Base-by-base conservation (phyloP, 2,113 vertebrate genomes). In the Corythaeola cristata region DNA sequence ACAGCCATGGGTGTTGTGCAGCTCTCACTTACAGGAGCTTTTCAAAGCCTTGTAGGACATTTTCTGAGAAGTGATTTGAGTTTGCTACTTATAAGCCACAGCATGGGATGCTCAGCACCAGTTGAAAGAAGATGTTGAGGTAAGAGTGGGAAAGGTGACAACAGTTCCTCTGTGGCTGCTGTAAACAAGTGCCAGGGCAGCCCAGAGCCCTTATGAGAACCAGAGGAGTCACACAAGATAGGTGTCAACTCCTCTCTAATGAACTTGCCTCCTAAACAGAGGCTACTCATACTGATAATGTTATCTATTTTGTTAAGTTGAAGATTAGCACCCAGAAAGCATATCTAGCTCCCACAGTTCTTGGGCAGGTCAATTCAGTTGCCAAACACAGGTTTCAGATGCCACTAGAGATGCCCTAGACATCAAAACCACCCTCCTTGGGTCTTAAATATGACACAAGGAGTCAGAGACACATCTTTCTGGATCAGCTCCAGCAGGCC, bases 271-370 rank as follows among this genome's bases (percentile, higher is more conserved):
- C 9, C 22, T 60, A 67, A 86, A 84, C 2, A 87, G 12, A 68
- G 8, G 15, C 6, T 11, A 55, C 13, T 53, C 67, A n/a, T 0
- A 5, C 11, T 27, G 37, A 41, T 47, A 41, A 59, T 1, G 1
- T 87, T 62, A 33, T 41, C 41, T 53, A 11, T 45, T 60, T 24
- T 12, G 2, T 39, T 27, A 74, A 53, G 7, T 37, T 11, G 59
- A 56, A 55, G 11, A 3, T 37, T 33, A 47, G 20, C 18, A 10
- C 41, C 45, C 55, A 74, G 20, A 76, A 76, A 77, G 27, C 45
- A 53, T 20, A 52, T 7, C 17, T 2, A 50, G 27, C 24, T 73
- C 22, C n/a, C 15, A 52, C 12, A 53, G 13, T 44, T 44, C 41
- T 44, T 44, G 41, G 41, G 41, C 13, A 15, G 5, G 8, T 33